Evolutionary conservation across 1,140 invertebrate genomes (phyloP), one percentile per base, ranked within the genome.

Genomic region (Drosophila tsacasi): DNA sequence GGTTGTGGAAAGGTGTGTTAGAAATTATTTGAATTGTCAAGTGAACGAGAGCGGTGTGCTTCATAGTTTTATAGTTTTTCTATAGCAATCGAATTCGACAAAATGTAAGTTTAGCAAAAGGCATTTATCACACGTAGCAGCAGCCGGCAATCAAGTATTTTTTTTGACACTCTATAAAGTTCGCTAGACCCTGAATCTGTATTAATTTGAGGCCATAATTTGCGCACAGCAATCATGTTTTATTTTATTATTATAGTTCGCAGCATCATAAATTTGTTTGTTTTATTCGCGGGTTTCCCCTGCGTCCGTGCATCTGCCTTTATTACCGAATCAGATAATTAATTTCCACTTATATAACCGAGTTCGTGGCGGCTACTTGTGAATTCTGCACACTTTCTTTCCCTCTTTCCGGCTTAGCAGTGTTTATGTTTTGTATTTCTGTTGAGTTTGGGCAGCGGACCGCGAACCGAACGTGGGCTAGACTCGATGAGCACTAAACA

Each of bases 401-500:
- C 17, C n/a, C 17, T 62, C 60, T n/a, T 65, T 81, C 82, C 76
- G 71, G 67, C 54, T 75, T 61, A 23, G 37, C 50, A 27, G 44
- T 54, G 42, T 61, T 71, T 72, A 39, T 49, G 25, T 76, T 39
- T 57, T 71, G 40, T 46, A 44, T 78, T 69, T 71, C 21, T 5
- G 46, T 67, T 52, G 39, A 76, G 44, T 61, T 76, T 50, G 25
- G 44, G 40, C 61, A 73, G 57, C 49, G 52, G 52, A 68, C 71
- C 55, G 32, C 67, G 83, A 87, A 83, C 83, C 66, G 76, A 69
- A 63, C 84, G 84, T 83, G 75, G 47, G 64, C 67, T 79, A 63
- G 66, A 80, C 81, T 83, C 52, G 66, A 52, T 55, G 60, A 77
- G 62, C 58, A 87, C 83, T 87, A 84, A 76, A 69, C 76, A 81